phyloP scores from a whole-genome alignment of 2,888 invertebrate species.

The Lamellibrachia columna region DNA sequence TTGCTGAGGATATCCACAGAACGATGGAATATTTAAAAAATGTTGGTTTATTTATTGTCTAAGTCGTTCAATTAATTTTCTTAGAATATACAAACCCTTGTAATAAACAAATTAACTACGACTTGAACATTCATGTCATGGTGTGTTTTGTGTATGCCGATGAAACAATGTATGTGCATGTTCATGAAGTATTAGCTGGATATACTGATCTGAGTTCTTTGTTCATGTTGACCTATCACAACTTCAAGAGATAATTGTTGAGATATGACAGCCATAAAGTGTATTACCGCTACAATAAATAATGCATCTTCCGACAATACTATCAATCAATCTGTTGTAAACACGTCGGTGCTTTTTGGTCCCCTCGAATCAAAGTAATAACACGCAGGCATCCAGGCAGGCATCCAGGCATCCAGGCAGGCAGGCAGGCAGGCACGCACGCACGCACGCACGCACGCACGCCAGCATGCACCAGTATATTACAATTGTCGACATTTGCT shows the following conservation, averaged over 20 bases:
- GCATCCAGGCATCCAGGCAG: no score
- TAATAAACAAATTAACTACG: not conserved
- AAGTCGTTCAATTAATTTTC: not conserved
- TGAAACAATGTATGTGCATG: no score
- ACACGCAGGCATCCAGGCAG: no score
- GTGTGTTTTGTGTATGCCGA: no score
- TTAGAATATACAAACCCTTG: not conserved
- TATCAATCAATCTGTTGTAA: not conserved
- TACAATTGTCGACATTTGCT: no score
- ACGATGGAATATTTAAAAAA: not conserved
- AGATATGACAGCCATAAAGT: not conserved
- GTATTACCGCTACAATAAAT: not conserved
- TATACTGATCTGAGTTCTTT: not conserved
- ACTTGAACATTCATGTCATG: not conserved
- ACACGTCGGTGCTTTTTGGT: no score
- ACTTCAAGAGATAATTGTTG: not conserved
- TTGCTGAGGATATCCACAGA: not conserved
- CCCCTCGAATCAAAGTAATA: no score
- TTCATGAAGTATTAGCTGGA: not conserved
- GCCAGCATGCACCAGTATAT: not conserved
- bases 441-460: not conserved
- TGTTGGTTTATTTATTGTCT: not conserved
- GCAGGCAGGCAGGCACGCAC: not conserved
- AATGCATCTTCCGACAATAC: not conserved
- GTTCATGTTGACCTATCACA: not conserved